Percentiles rank a stretch among this genome's conserved stretches.
phyloP scores from a whole-genome alignment of 2,113 vertebrate species.

The Fregata magnificens region DNA sequence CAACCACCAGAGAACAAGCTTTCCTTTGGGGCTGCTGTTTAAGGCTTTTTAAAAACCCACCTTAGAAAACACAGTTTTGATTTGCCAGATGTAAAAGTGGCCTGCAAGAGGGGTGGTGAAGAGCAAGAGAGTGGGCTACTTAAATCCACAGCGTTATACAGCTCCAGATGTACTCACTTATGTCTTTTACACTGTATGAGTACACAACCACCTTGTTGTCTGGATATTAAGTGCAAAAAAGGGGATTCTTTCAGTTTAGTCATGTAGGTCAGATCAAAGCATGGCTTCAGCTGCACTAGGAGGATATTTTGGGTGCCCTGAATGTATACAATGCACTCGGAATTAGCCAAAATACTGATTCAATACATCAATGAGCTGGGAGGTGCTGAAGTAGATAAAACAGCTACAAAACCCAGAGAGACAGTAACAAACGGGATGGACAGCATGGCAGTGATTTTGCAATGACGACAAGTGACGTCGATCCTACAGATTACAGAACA shows the following conservation, averaged over 20 bases:
- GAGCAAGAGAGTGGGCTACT: not conserved
- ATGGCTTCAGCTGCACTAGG: not conserved
- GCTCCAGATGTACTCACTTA: not conserved
- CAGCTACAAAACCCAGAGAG: not conserved
- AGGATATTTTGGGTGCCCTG: not conserved
- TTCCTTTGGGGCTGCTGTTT: not conserved
- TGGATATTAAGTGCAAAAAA: not conserved
- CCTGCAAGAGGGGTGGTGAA: not conserved
- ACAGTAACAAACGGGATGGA: not conserved
- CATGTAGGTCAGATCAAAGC: not conserved
- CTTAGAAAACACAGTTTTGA: not conserved
- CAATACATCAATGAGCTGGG: not conserved
- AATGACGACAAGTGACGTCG: not conserved
- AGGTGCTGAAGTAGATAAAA: not conserved
- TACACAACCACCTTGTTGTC: not conserved
- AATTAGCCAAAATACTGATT: not conserved
- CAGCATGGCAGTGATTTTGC: not conserved
- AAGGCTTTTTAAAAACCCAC: not conserved
- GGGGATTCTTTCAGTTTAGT: not conserved
- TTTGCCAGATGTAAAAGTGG: not conserved
- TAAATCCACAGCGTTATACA: not conserved
- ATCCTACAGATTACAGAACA: not conserved
- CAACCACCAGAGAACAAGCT: not conserved
- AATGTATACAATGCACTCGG: not conserved
- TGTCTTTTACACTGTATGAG: not conserved